phyloP scores from a whole-genome alignment of 2,797 vertebrate species.

The Amazona finschi region DNA sequence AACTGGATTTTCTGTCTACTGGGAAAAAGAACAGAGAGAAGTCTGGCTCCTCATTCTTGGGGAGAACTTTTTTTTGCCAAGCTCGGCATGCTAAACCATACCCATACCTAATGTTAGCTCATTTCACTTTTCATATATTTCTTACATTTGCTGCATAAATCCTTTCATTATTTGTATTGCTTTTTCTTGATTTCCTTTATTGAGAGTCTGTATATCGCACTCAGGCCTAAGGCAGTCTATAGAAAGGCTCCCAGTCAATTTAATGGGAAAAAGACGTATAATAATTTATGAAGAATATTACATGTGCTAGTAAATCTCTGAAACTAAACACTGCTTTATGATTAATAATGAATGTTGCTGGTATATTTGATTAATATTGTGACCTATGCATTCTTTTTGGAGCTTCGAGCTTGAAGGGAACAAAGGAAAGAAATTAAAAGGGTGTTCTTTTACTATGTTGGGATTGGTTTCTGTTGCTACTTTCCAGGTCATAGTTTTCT shows the following conservation, averaged over 20 bases:
- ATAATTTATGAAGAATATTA: background rate
- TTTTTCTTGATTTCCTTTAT: background rate
- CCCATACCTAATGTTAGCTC: accelerated
- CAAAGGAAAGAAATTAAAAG: background rate
- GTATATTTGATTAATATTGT: background rate
- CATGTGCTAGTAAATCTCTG: background rate
- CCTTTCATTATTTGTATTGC: background rate
- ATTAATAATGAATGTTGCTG: background rate
- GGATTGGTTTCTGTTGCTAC: background rate
- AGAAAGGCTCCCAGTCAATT: background rate
- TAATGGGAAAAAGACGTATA: background rate
- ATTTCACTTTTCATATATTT: background rate
- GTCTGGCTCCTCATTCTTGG: background rate
- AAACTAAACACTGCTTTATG: background rate
- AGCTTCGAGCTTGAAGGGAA: background rate
- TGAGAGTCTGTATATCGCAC: background rate
- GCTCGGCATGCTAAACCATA: background rate
- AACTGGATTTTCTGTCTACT: background rate
- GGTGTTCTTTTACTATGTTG: background rate
- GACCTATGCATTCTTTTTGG: background rate
- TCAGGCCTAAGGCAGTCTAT: background rate
- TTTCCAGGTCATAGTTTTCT: background rate
- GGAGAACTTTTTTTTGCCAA: background rate
- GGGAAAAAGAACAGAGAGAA: background rate
- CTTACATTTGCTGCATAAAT: background rate